These are phyloP conservation scores for Aspidoscelis tigris DNA, from an alignment of 2,113 vertebrate genomes.

Conservation along the genomic window DNA sequence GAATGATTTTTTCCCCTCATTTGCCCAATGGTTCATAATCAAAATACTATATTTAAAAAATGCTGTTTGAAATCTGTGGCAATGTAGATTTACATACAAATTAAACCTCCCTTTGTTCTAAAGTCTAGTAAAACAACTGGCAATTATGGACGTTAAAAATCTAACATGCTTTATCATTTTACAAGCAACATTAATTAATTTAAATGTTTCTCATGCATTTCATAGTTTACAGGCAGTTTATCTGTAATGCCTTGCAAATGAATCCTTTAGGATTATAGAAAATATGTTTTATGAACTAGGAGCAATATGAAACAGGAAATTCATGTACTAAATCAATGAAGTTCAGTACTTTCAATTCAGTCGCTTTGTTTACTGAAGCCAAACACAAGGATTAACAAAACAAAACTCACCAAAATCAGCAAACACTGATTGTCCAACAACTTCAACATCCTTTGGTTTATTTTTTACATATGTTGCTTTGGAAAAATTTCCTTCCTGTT, in stretches of 20 bases:
- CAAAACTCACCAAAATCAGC: slow-evolving; percentile 91
- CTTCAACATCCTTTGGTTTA: slow-evolving; percentile 57
- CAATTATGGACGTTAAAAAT: slow-evolving; percentile 31
- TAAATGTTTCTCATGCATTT: slow-evolving; percentile 8
- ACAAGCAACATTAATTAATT: slow-evolving; percentile 37
- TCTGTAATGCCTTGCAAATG: slow-evolving; percentile 15
- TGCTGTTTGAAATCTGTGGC: neutral
- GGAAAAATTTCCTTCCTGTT: slow-evolving; percentile 91
- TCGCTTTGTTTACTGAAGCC: neutral
- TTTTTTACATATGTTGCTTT: slow-evolving; percentile 33
- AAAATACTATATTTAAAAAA: slow-evolving; percentile 23
- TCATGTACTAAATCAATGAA: neutral
- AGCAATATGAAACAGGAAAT: neutral
- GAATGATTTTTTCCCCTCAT: neutral
- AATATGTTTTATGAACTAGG: fast-evolving
- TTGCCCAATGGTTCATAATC: slow-evolving; percentile 12
- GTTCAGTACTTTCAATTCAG: neutral
- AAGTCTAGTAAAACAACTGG: slow-evolving; percentile 44
- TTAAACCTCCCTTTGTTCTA: slow-evolving; percentile 37
- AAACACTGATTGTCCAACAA: slow-evolving; percentile 91
- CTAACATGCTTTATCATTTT: slow-evolving; percentile 34
- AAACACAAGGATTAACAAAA: neutral
- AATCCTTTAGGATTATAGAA: neutral
- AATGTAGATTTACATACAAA: slow-evolving; percentile 54
- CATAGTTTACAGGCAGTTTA: slow-evolving; percentile 31